These are phyloP conservation scores for Embiotoca jacksoni DNA, from an alignment of 2,113 vertebrate genomes.

Conservation along the genomic window DNA sequence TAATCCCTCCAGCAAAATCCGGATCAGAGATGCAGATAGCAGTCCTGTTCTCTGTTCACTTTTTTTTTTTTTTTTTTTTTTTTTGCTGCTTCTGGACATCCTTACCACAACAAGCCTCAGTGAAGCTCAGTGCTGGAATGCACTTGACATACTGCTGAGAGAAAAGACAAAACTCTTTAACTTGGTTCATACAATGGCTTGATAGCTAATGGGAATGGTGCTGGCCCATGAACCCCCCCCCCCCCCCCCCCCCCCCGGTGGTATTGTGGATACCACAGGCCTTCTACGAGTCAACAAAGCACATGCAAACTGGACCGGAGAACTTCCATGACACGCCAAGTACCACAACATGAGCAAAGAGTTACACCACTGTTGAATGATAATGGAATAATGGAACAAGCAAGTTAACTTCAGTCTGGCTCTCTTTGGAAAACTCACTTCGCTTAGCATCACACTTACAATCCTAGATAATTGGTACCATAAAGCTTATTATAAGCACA, in stretches of 20 bases:
- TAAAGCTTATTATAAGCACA: background rate
- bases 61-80: slow-evolving; percentile 6
- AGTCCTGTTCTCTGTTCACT: background rate
- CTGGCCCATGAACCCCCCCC: too few species aligned
- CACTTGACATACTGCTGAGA: background rate
- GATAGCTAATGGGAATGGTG: background rate
- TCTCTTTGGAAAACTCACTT: background rate
- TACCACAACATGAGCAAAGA: background rate
- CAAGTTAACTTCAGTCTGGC: background rate
- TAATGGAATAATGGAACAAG: background rate
- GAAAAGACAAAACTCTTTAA: background rate
- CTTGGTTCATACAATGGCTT: background rate
- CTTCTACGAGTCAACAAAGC: background rate
- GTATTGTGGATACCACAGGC: background rate
- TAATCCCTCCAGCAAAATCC: slow-evolving; percentile 35
- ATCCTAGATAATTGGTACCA: background rate
- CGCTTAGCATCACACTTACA: background rate
- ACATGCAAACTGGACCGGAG: background rate
- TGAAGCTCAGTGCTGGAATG: background rate
- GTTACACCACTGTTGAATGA: background rate
- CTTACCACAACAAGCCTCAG: slow-evolving; percentile 7
- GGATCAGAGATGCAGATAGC: slow-evolving; percentile 17
- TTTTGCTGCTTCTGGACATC: too few species aligned
- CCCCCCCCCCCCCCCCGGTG: too few species aligned
- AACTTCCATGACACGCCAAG: background rate